Evolutionary conservation across 2,888 invertebrate genomes (phyloP), one percentile per base, ranked within the genome.

Genomic region (Oscheius onirici): DNA sequence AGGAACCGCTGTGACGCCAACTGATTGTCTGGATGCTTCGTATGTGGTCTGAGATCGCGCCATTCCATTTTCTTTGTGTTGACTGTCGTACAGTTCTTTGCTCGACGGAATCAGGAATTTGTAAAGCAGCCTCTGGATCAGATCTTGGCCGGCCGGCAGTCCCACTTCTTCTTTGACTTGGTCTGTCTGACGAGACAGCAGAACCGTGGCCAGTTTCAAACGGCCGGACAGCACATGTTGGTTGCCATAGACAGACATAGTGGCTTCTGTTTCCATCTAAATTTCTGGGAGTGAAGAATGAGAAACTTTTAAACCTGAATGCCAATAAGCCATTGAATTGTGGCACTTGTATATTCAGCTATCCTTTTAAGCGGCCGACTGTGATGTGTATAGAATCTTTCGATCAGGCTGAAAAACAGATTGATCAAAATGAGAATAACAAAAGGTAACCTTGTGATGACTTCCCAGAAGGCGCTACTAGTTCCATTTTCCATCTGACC

Each of bases 31-130:
- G 24, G 28, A n/a, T 34, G 34, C 34, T 34, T 34, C 34, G 3
- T 34, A 8, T 34, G 20, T 28, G 0, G 74, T 75, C 5, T 44
- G 26, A 0, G 74, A 75, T 3, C 74, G 74, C 2, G 66, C 67
- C 34, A 75, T 60, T 6, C 51, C 55, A 3, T 58, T 40, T n/a
- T 20, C 40, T 20, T 43, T 58, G n/a, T 17, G 17, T 28, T 17
- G 8, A 13, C 10, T n/a, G 8, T 55, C n/a, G 17, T 24, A 26
- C 3, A 55, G 26, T 26, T 55, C 55, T 26, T 28, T 44, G 26
- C 72, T 72, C 13, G 67, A 55, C 17, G 74, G 72, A 26, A 72
- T 54, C 34, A 75, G 63, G 61, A 72, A 75, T 40, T 65, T 22
- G 22, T 61, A 51, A 46, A 75, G 41, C 13, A 75, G 54, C 17